These are phyloP conservation scores for Ostrea edulis DNA, from an alignment of 1,140 invertebrate genomes.

Conservation along the genomic window DNA sequence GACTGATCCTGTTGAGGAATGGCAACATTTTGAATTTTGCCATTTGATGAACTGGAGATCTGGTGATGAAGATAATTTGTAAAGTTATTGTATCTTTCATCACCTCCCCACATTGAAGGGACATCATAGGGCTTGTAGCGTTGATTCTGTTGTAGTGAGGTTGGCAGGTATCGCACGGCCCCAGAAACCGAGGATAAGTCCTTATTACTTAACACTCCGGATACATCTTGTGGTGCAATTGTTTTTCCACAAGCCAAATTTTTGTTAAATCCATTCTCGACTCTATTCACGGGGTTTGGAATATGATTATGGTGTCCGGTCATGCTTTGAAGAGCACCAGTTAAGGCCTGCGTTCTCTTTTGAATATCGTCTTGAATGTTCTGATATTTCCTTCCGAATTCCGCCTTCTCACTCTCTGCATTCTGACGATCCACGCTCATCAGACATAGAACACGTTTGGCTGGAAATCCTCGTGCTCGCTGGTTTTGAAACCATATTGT, in stretches of 20 bases:
- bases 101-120: neutral
- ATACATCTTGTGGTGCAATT: neutral
- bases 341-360: neutral
- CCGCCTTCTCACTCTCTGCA: slow-evolving; percentile 1
- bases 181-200: neutral
- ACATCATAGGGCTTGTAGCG: neutral
- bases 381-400: slow-evolving; percentile 1
- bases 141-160: neutral
- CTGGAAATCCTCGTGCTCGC: slow-evolving; percentile 54
- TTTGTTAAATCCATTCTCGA: neutral
- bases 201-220: neutral
- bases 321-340: slow-evolving; percentile 15
- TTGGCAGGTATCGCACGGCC: neutral
- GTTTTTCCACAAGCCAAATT: neutral
- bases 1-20: neutral
- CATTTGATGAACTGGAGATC: neutral
- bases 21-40: neutral
- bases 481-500: slow-evolving; percentile 60
- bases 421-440: slow-evolving; percentile 15
- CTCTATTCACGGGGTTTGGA: neutral
- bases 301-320: neutral
- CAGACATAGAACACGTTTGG: slow-evolving; percentile 48
- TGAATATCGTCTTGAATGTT: slow-evolving; percentile 15
- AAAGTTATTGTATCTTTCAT: slow-evolving; percentile 1
- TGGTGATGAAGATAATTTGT: slow-evolving; percentile 14